phyloP scores from a whole-genome alignment of 1,140 invertebrate genomes.

The Adoxophyes honmai region DNA sequence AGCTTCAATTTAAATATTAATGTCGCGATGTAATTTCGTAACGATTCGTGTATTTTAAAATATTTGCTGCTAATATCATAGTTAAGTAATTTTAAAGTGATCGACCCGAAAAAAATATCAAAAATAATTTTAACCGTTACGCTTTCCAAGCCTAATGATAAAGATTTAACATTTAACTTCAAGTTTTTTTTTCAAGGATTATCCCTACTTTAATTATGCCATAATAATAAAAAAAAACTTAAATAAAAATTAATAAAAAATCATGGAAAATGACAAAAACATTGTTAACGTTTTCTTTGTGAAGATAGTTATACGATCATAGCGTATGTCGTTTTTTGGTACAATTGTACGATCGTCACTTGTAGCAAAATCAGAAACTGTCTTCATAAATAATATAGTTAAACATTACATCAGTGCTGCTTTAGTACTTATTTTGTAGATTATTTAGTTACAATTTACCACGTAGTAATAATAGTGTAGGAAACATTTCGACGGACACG shows the following conservation, averaged over 20 bases:
- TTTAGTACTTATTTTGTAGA: conserved; percentile 43
- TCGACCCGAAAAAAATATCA: conserved; percentile 49
- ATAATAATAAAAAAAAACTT: conserved; percentile 5
- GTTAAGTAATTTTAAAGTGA: conserved; percentile 36
- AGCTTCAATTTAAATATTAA: conserved; percentile 23
- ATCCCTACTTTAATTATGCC: neutral
- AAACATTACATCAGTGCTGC: conserved; percentile 25
- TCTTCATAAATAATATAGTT: conserved; percentile 28
- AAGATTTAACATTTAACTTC: neutral
- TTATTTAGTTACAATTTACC: conserved; percentile 23
- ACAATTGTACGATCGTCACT: neutral
- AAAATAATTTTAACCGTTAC: conserved; percentile 32
- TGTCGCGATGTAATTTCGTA: conserved; percentile 24
- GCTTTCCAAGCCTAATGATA: neutral
- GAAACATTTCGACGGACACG: neutral
- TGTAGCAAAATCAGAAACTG: neutral
- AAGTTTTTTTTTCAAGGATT: neutral
- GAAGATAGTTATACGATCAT: conserved; percentile 1
- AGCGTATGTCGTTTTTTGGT: neutral
- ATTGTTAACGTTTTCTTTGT: conserved; percentile 10
- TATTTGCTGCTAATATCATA: conserved; percentile 45
- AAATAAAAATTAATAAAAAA: neutral
- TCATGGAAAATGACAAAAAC: conserved; percentile 10
- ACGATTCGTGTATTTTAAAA: conserved; percentile 20
- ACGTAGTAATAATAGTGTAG: neutral